Conservation (phyloP, 2,888 invertebrate species). For the Xanthostigma xanthostigma region DNA sequence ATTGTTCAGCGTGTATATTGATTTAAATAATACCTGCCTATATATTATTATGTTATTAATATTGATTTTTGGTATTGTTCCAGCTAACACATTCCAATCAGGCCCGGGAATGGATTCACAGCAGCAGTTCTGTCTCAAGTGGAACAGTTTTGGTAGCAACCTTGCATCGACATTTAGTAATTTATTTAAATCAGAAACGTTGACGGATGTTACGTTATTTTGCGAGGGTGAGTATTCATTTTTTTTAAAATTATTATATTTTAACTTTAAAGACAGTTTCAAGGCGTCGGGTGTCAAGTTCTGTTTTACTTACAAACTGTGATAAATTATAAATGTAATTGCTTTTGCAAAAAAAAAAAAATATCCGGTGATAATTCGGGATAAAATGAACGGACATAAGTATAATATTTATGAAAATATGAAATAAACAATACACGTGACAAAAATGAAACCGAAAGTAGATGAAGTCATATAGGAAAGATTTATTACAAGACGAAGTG, state of each 20-base stretch:
- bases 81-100: slow-evolving; percentile 51
- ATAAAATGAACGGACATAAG: no score
- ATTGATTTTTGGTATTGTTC: slow-evolving; percentile 22
- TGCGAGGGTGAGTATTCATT: slow-evolving; percentile 64
- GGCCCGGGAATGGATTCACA: slow-evolving; percentile 83
- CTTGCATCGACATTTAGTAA: slow-evolving; percentile 84
- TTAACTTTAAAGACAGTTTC: not conserved
- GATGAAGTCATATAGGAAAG: no score
- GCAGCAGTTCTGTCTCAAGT: slow-evolving; percentile 90
- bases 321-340: not conserved
- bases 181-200: slow-evolving; percentile 83
- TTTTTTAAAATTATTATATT: not conserved
- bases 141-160: slow-evolving; percentile 92
- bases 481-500: no score
- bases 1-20: no score
- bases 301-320: not conserved
- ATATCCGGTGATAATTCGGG: no score
- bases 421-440: no score
- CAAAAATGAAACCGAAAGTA: no score
- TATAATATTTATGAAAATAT: no score
- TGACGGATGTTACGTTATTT: slow-evolving; percentile 83
- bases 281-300: no score
- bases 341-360: not conserved
- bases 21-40: not conserved
- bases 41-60: slow-evolving; percentile 5